Conservation (phyloP, 2,888 invertebrate species). For the Cetonia aurata region DNA sequence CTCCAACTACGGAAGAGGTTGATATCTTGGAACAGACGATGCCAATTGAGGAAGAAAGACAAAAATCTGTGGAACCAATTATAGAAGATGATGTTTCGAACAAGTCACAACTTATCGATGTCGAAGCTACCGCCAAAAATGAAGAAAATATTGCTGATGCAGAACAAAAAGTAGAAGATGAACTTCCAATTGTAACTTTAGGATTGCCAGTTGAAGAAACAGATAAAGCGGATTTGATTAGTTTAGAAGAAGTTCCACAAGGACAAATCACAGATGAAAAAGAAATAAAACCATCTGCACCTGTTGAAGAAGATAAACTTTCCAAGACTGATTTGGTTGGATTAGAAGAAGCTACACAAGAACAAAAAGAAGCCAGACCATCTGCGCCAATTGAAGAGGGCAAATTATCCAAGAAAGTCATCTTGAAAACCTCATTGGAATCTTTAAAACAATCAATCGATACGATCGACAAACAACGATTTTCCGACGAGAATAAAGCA, state of each 20-base stretch:
- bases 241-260: neutral
- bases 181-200: neutral
- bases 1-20: conserved; percentile 22
- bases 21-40: conserved; percentile 19
- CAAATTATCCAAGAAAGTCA: conserved; percentile 4
- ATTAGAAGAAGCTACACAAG: conserved; percentile 7
- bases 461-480: conserved; percentile 57
- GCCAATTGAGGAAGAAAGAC: conserved; percentile 7
- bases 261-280: conserved; percentile 6
- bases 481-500: conserved; percentile 55
- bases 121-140: conserved; percentile 24
- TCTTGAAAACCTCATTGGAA: conserved; percentile 52
- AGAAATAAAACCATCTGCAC: neutral
- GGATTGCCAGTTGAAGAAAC: conserved; percentile 1
- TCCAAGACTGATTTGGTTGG: neutral
- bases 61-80: conserved; percentile 19
- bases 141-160: conserved; percentile 28
- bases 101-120: conserved; percentile 3
- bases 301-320: too few relatives aligned
- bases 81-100: too few relatives aligned
- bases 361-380: conserved; percentile 2
- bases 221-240: neutral
- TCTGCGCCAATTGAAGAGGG: neutral
- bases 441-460: conserved; percentile 55
- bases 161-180: conserved; percentile 21